Evolutionary conservation across 2,888 invertebrate genomes (phyloP).

Genomic region (Drosophila leonis): DNA sequence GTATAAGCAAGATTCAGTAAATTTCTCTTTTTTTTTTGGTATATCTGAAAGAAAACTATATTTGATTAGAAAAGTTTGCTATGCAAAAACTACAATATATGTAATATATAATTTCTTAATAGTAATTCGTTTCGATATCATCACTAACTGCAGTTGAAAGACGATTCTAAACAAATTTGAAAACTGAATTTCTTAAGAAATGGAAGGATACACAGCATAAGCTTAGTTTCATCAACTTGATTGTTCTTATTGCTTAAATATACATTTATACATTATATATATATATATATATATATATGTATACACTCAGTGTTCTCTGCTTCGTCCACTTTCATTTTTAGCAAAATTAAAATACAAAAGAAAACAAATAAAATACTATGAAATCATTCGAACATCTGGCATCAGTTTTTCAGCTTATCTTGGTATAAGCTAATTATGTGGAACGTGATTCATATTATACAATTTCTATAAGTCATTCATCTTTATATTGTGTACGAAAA

Average conservation of each 20-base stretch:
- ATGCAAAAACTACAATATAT: too few species aligned
- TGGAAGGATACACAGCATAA: not conserved
- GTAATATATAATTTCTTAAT: too few species aligned
- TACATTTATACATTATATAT: not conserved
- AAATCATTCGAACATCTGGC: slow-evolving; percentile 13
- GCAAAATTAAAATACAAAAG: not conserved
- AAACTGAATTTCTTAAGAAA: not conserved
- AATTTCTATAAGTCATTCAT: slow-evolving; percentile 2
- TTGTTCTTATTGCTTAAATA: not conserved
- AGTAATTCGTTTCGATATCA: too few species aligned
- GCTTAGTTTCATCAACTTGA: not conserved
- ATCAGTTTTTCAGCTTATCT: not conserved
- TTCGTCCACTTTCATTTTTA: not conserved
- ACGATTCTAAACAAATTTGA: not conserved
- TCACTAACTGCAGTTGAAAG: too few species aligned
- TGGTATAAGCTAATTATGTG: not conserved
- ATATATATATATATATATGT: not conserved
- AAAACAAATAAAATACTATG: not conserved
- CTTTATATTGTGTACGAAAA: not conserved
- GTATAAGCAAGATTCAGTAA: too few species aligned
- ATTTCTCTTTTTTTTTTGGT: too few species aligned
- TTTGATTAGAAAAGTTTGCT: too few species aligned
- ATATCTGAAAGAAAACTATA: too few species aligned
- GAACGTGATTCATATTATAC: slow-evolving; percentile 7
- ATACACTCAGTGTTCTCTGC: not conserved